Percentiles rank a stretch among this genome's conserved stretches.
Evolutionary conservation across 1,140 invertebrate species (phyloP).

Genomic region (Leptestheria dahalacensis): DNA sequence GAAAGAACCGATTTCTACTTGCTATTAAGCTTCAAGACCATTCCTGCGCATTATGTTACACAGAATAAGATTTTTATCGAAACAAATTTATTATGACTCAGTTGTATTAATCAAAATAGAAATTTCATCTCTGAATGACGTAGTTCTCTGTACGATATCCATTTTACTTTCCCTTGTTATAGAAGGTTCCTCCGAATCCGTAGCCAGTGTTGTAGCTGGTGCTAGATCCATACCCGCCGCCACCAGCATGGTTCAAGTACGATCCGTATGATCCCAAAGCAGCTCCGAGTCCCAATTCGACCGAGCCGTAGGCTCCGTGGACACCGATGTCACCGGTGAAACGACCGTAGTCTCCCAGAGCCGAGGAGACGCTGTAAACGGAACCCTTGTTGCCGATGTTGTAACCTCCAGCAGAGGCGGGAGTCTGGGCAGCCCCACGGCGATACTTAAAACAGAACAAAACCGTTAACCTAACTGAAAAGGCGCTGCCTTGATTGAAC

Average conservation of each 20-base stretch:
- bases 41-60: not conserved
- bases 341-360: not conserved
- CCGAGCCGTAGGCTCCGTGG: conserved; percentile 5
- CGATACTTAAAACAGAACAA: not conserved
- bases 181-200: conserved; percentile 1
- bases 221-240: not conserved
- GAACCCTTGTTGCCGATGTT: conserved; percentile 11
- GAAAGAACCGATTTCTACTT: not conserved
- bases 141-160: too few species aligned
- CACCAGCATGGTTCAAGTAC: conserved; percentile 4
- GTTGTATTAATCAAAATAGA: conserved; percentile 1
- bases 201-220: not conserved
- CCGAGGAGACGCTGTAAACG: conserved; percentile 5
- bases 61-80: not conserved
- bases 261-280: conserved; percentile 2
- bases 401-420: conserved; percentile 4
- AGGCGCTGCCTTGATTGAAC: not conserved
- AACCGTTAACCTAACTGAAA: not conserved
- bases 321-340: conserved; percentile 8
- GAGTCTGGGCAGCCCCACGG: conserved; percentile 2
- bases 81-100: not conserved
- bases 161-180: not conserved
- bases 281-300: not conserved
- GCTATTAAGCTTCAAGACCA: not conserved
- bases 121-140: too few species aligned